Evolutionary conservation across 2,888 invertebrate species (phyloP), one percentile per base, ranked within the genome.

Genomic region (Laothoe populi): DNA sequence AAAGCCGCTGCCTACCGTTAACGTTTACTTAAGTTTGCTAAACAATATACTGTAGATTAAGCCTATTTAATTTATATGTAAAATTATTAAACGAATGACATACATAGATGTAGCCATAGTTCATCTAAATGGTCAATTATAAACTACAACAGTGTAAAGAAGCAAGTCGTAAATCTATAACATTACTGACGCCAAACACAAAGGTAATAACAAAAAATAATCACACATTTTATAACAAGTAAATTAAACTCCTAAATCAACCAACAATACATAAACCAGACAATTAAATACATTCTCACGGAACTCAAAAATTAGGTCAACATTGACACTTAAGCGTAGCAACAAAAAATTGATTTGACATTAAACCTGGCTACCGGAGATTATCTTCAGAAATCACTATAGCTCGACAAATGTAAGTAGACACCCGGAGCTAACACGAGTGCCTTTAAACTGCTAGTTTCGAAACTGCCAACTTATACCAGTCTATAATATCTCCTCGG

Each of bases 291-390:
- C 26, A 53, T 61, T 53, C 60, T 49, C 49, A 61, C 60, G 40
- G 49, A 60, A 49, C 40, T 49, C 7, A 42, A 53, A 48, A 49
- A 61, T 42, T 61, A 26, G 60, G 60, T 53, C 60, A 61, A 40
- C 42, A 26, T 42, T 61, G 49, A 61, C 60, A 48, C 26, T 53
- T 42, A 53, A 53, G 49, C 49, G 16, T 61, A 23, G 35, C 40
- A n/a, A 61, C 35, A 62, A 58, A 62, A 57, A 58, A 62, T 45
- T 40, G 62, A 62, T 57, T 35, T 62, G 62, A 62, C 62, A 58
- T 48, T 62, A 62, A 62, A 58, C 38, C 62, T 40, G 58, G 58
- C 62, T 62, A 62, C 62, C 19, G 62, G 48, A 24, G 62, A 31
- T 62, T 62, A 62, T 62, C 62, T 62, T 26, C 16, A 10, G 42